phyloP scores from a whole-genome alignment of 2,113 vertebrate genomes.

The Anguilla japonica region DNA sequence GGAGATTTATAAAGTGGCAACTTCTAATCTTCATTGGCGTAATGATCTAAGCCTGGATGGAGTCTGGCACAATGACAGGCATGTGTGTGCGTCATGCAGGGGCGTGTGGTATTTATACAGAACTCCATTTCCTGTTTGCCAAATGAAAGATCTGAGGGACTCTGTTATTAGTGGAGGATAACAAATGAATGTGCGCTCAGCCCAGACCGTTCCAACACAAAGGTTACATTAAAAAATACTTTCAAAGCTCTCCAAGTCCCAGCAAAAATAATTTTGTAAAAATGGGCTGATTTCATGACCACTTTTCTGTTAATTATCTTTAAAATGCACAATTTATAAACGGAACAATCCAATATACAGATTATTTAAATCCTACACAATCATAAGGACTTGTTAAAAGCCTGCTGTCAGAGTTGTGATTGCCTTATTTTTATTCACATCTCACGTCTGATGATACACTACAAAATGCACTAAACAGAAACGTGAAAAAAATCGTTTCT shows the following conservation, averaged over 20 bases:
- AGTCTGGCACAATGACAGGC: not conserved
- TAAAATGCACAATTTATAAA: conserved; percentile 7
- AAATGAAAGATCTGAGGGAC: conserved; percentile 11
- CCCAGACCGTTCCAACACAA: conserved; percentile 1
- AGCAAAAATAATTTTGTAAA: conserved; percentile 30
- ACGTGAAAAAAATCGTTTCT: not conserved
- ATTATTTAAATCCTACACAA: not conserved
- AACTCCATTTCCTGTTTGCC: conserved; percentile 15
- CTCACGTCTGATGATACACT: not conserved
- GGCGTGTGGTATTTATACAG: not conserved
- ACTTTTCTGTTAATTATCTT: conserved; percentile 22
- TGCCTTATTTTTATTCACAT: not conserved
- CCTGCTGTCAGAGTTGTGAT: not conserved
- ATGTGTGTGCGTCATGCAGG: not conserved
- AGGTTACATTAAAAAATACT: not conserved
- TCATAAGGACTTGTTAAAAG: not conserved
- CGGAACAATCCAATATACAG: not conserved
- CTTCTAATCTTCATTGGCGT: conserved; percentile 7
- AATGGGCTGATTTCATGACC: not conserved
- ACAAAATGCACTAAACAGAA: not conserved
- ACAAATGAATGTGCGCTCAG: not conserved
- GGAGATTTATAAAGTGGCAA: not conserved
- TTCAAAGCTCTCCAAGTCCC: conserved; percentile 2
- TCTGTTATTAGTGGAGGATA: conserved; percentile 13
- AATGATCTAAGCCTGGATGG: not conserved